phyloP scores from a whole-genome alignment of 1,140 invertebrate species.

The Arctopsyche grandis region DNA sequence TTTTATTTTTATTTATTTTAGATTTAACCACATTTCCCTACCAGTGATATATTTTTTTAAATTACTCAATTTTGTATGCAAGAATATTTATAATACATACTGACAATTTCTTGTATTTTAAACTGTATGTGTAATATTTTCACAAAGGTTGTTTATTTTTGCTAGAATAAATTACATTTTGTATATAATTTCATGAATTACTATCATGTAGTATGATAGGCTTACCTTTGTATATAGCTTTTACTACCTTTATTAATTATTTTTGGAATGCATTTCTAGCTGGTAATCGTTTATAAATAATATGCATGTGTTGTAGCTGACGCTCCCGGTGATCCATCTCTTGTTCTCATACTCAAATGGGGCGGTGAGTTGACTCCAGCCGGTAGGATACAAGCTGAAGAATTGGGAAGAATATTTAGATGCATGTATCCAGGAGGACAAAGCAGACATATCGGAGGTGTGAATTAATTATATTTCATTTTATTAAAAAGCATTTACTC shows the following conservation, averaged over 20 bases:
- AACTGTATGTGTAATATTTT: no score
- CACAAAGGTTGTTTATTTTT: no score
- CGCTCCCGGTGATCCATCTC: constrained; percentile 83
- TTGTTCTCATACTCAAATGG: constrained; percentile 98
- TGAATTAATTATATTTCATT: constrained; percentile 58
- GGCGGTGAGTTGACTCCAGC: constrained; percentile 99
- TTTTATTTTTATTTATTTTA: constrained; percentile 38
- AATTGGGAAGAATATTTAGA: constrained; percentile 96
- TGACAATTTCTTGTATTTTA: no score
- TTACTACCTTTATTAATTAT: no score
- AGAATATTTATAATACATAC: no score
- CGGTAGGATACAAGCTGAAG: constrained; percentile 96
- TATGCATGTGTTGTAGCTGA: constrained; percentile 67
- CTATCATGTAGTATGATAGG: no score
- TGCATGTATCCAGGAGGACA: constrained; percentile 97
- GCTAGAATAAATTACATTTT: no score
- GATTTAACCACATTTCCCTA: not conserved
- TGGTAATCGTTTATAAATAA: no score
- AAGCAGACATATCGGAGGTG: constrained; percentile 81
- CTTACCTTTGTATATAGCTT: no score
- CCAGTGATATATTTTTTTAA: not conserved
- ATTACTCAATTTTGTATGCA: no score
- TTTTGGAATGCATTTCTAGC: no score
- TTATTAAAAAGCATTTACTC: constrained; percentile 14
- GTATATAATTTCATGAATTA: no score